phyloP scores from a whole-genome alignment of 2,797 vertebrate species.

The Chaunax sp. region DNA sequence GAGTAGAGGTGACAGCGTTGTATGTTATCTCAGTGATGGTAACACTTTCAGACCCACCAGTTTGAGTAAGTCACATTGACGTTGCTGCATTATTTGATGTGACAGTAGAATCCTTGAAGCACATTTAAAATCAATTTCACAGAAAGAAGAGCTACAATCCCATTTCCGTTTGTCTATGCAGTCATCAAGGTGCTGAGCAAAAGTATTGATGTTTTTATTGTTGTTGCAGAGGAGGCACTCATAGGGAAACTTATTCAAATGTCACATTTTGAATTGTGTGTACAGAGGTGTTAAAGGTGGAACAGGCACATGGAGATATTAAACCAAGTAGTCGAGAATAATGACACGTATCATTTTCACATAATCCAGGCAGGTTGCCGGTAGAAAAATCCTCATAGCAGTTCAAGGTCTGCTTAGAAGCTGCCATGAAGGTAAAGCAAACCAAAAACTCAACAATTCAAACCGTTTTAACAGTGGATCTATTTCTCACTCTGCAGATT shows the following conservation, averaged over 20 bases:
- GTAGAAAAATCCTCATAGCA: constrained; percentile 9
- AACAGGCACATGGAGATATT: constrained; percentile 14
- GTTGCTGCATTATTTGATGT: constrained; percentile 9
- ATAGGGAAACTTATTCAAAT: constrained; percentile 35
- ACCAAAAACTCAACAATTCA: constrained; percentile 73
- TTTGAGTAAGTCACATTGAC: constrained; percentile 4
- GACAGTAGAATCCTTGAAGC: constrained; percentile 13
- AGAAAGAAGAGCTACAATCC: constrained; percentile 19
- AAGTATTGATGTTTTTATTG: constrained; percentile 51
- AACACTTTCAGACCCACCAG: neutral
- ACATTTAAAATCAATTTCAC: constrained; percentile 34
- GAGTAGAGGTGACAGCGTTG: neutral
- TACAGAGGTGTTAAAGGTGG: constrained; percentile 22
- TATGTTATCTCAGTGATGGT: too few relatives aligned
- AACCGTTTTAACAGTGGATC: constrained; percentile 25
- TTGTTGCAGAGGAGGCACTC: neutral
- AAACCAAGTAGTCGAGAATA: constrained; percentile 23
- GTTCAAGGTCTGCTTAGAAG: constrained; percentile 18
- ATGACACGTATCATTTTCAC: constrained; percentile 18
- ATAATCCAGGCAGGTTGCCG: constrained; percentile 7
- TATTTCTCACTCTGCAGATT: constrained; percentile 13
- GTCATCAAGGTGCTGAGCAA: constrained; percentile 12
- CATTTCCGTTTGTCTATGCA: constrained; percentile 35
- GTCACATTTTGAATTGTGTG: constrained; percentile 35
- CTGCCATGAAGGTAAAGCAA: constrained; percentile 21